These are phyloP conservation scores for Chromoteleia sp. DNA, from an alignment of 2,888 invertebrate genomes.

Conservation along the genomic window DNA sequence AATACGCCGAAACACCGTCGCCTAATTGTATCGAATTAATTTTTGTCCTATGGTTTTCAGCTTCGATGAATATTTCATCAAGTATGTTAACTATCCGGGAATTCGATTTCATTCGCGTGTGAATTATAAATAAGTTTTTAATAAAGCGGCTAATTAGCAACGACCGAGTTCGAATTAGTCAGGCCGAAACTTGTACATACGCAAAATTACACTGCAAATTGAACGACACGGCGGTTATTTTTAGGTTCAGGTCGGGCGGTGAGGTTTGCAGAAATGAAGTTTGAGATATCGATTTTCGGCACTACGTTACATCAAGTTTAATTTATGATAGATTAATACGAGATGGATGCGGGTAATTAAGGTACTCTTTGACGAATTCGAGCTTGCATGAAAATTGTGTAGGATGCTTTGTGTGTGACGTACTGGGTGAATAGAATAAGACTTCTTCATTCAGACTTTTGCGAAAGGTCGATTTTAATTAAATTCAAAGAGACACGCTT, in stretches of 20 bases:
- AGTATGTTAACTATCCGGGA: neutral
- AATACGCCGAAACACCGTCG: conserved; percentile 10
- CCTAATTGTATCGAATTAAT: conserved; percentile 9
- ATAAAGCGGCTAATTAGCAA: neutral
- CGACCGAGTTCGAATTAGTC: too few relatives aligned
- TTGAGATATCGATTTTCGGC: conserved; percentile 22
- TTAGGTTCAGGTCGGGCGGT: neutral
- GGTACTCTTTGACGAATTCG: conserved; percentile 30
- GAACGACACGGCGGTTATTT: neutral
- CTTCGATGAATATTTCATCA: neutral
- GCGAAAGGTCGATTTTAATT: neutral
- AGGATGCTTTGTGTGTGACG: conserved; percentile 3
- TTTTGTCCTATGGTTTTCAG: neutral
- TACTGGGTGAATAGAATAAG: neutral
- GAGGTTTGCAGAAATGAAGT: neutral
- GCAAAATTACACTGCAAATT: neutral
- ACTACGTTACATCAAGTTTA: conserved; percentile 26
- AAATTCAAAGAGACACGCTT: neutral
- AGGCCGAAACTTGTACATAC: neutral
- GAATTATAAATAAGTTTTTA: neutral
- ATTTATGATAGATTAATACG: conserved; percentile 29
- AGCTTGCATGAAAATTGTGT: conserved; percentile 11
- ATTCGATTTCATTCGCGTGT: neutral
- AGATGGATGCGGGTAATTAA: conserved; percentile 55
- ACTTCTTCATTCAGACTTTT: neutral